phyloP scores from a whole-genome alignment of 2,113 vertebrate species.

The Cairina moschata region DNA sequence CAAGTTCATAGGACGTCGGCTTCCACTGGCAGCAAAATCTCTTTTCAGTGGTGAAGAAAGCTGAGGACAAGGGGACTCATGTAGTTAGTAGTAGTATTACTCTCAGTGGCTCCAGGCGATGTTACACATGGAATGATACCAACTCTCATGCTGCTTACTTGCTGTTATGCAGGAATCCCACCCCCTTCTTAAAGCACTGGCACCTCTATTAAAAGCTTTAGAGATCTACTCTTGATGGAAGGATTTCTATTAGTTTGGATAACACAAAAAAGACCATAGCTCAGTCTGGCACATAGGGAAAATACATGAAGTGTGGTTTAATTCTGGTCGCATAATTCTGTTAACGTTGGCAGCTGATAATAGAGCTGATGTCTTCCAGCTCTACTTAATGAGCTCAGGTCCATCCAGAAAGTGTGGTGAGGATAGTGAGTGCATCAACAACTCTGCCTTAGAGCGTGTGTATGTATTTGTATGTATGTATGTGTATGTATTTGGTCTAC shows the following conservation, averaged over 20 bases:
- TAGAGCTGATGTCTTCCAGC: background rate
- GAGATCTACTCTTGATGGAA: background rate
- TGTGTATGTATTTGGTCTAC: background rate
- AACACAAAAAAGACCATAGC: background rate
- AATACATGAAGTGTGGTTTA: background rate
- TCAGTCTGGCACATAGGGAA: background rate
- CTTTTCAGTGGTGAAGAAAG: background rate
- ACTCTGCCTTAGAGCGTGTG: background rate
- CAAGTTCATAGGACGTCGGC: background rate
- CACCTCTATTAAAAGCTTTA: background rate
- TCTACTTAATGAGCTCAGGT: slow-evolving; percentile 30
- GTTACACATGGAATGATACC: background rate
- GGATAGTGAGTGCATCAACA: background rate
- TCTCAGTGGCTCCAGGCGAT: background rate
- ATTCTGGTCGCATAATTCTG: background rate
- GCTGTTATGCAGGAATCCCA: background rate
- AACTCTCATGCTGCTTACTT: background rate
- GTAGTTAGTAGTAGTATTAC: background rate
- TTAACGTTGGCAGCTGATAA: background rate
- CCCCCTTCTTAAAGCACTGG: background rate
- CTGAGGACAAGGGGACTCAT: fast-evolving
- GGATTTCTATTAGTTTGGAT: background rate
- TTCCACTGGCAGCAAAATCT: background rate
- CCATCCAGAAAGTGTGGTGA: background rate
- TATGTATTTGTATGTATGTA: background rate